Evolutionary conservation across 2,113 vertebrate species (phyloP).

Genomic region (Isichthys henryi): DNA sequence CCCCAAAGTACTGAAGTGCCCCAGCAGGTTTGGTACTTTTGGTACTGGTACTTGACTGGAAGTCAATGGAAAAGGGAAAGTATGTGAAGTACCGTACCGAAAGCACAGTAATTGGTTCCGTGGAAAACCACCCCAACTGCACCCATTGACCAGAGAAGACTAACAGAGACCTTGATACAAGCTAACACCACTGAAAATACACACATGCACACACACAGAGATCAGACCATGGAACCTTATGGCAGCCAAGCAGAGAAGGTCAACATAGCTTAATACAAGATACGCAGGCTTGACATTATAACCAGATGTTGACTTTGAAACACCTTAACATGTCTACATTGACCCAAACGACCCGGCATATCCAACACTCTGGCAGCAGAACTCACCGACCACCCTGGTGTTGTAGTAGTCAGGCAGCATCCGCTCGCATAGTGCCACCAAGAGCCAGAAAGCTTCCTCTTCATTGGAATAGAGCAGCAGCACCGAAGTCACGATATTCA

Average conservation of each 20-base stretch:
- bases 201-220: not conserved
- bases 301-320: not conserved
- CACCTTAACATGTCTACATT: not conserved
- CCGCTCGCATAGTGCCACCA: conserved; percentile 91
- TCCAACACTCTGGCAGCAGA: not conserved
- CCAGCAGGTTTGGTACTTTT: no score
- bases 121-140: not conserved
- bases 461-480: conserved; percentile 94
- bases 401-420: conserved; percentile 99
- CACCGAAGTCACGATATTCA: conserved; percentile 98
- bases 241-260: not conserved
- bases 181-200: not conserved
- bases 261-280: not conserved
- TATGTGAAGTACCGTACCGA: no score
- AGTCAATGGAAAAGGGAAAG: no score
- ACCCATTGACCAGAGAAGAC: not conserved
- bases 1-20: no score
- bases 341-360: not conserved
- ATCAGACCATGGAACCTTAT: not conserved
- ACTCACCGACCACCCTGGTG: conserved; percentile 92
- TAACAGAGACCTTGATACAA: not conserved
- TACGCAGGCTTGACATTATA: not conserved
- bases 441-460: conserved; percentile 95
- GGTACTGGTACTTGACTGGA: no score
- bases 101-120: no score